Percentiles rank a stretch among this genome's conserved stretches.
Evolutionary conservation across 2,113 vertebrate species (phyloP).

Genomic region (Oreocharis arfaki): DNA sequence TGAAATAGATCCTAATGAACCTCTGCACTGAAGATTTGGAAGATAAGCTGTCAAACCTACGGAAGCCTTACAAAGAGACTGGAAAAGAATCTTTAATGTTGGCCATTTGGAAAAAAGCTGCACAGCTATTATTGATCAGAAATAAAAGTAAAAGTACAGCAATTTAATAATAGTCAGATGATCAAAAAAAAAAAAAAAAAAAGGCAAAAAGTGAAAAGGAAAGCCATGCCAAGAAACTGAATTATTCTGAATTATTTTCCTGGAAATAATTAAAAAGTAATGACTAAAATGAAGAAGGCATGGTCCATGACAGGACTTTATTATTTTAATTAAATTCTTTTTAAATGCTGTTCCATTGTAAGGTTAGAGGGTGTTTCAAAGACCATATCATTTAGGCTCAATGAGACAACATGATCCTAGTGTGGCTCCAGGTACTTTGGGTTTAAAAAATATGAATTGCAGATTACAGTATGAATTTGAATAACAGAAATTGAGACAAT

Average conservation of each 20-base stretch:
- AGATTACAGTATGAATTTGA: not conserved
- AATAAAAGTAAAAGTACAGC: not conserved
- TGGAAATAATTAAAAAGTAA: not conserved
- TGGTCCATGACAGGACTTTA: not conserved
- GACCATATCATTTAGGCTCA: not conserved
- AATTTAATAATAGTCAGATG: not conserved
- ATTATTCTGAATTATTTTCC: conserved; percentile 5
- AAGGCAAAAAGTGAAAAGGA: not conserved
- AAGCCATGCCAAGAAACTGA: not conserved
- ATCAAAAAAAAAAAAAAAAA: not conserved
- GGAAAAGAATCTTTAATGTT: not conserved
- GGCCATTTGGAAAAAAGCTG: not conserved
- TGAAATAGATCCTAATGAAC: not conserved
- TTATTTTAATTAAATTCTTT: not conserved
- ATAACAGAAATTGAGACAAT: not conserved
- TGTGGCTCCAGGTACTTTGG: not conserved
- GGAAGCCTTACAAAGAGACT: not conserved
- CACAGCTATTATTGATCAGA: not conserved
- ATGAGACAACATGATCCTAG: not conserved
- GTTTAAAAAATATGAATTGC: not conserved
- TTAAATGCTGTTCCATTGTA: not conserved
- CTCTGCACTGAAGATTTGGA: not conserved
- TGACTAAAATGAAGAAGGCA: not conserved
- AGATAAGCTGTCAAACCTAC: not conserved
- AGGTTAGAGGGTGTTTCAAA: not conserved